Evolutionary conservation across 2,888 invertebrate species (phyloP).

Genomic region (Aleiodes testaceus): DNA sequence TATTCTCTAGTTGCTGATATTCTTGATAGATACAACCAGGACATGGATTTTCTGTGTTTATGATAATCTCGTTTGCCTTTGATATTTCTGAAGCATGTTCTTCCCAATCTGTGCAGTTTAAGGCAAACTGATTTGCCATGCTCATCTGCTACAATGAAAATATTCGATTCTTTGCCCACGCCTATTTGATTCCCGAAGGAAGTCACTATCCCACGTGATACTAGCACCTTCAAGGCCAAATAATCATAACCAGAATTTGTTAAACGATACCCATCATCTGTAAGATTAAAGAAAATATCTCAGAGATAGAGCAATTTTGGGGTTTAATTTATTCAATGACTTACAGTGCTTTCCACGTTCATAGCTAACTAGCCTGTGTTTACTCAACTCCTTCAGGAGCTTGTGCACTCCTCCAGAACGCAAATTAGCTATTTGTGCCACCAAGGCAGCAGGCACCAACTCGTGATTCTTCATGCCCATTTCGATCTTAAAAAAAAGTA

Average conservation of each 20-base stretch:
- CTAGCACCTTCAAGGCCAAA: constrained; percentile 91
- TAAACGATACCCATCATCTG: constrained; percentile 96
- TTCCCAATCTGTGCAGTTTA: constrained; percentile 93
- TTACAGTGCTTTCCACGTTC: constrained; percentile 95
- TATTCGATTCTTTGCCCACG: constrained; percentile 98
- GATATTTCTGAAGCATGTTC: constrained; percentile 96
- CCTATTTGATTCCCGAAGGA: constrained; percentile 99
- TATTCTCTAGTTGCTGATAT: constrained; percentile 98
- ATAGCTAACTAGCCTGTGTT: constrained; percentile 92
- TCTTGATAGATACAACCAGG: constrained; percentile 97
- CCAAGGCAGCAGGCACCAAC: constrained; percentile 90
- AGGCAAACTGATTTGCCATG: constrained; percentile 88
- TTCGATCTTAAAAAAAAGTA: constrained; percentile 88
- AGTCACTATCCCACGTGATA: constrained; percentile 83
- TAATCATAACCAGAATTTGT: constrained; percentile 98
- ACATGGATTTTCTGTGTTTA: constrained; percentile 88
- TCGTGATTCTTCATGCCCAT: constrained; percentile 99
- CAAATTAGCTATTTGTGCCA: constrained; percentile 94
- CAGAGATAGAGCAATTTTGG: no score
- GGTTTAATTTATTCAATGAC: constrained; percentile 55
- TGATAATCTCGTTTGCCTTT: constrained; percentile 98
- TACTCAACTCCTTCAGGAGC: constrained; percentile 89
- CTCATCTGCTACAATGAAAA: constrained; percentile 90
- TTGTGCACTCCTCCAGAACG: constrained; percentile 96
- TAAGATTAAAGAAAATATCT: constrained; percentile 51